phyloP scores from a whole-genome alignment of 1,140 invertebrate species.

The Meteorus sp. region DNA sequence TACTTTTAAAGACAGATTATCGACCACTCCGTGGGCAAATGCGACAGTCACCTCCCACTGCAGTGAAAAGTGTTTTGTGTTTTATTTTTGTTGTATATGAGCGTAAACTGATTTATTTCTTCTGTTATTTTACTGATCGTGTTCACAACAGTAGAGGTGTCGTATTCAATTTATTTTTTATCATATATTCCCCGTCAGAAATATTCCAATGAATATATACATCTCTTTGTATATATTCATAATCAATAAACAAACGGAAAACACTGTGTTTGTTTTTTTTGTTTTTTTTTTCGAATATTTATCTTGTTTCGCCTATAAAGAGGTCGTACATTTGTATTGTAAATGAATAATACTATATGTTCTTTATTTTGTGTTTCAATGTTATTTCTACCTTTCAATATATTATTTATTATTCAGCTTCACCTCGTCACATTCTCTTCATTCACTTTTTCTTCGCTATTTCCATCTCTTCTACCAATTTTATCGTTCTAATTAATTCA shows the following conservation, averaged over 20 bases:
- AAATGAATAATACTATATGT: constrained; percentile 56
- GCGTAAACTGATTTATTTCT: neutral
- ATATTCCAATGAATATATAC: neutral
- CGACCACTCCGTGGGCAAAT: constrained; percentile 18
- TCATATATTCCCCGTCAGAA: no score
- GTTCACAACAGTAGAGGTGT: no score
- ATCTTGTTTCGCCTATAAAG: constrained; percentile 40
- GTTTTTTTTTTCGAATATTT: constrained; percentile 34
- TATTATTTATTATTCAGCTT: neutral
- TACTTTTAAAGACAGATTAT: constrained; percentile 46
- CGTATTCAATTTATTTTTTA: no score
- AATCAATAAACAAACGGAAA: constrained; percentile 21
- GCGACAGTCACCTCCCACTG: no score
- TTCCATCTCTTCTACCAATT: no score
- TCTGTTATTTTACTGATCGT: no score
- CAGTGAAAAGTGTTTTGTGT: neutral
- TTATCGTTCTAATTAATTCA: no score
- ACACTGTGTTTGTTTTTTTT: constrained; percentile 21
- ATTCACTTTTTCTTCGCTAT: no score
- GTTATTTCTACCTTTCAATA: constrained; percentile 23
- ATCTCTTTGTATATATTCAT: constrained; percentile 2
- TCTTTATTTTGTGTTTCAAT: constrained; percentile 40
- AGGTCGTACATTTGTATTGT: constrained; percentile 48
- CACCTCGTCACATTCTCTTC: no score
- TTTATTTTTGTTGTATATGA: constrained; percentile 2